Conservation (phyloP, 2,888 invertebrate species). For the Cistogaster globosa region DNA sequence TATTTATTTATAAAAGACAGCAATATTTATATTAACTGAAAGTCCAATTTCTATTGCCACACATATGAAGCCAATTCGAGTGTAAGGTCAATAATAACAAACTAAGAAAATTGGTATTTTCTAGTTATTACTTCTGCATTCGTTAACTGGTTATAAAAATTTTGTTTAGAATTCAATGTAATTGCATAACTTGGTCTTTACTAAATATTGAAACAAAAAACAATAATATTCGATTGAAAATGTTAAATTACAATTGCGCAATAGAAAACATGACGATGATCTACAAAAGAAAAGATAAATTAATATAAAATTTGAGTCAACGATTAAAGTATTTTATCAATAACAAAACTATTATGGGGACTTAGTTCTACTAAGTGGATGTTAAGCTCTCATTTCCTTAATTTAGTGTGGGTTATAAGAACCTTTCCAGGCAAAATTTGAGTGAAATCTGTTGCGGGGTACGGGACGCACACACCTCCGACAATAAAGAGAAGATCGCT, state of each 20-base stretch:
- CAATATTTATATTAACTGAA: slow-evolving; percentile 37
- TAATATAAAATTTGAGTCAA: too few relatives aligned
- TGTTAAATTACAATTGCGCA: background rate
- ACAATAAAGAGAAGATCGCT: too few relatives aligned
- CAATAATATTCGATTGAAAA: slow-evolving; percentile 40
- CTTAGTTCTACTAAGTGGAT: too few relatives aligned
- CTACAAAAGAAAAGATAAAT: too few relatives aligned
- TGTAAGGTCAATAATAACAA: slow-evolving; percentile 51
- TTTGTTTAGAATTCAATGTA: slow-evolving; percentile 15
- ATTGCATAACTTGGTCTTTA: slow-evolving; percentile 37
- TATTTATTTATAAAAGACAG: background rate
- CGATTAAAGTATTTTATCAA: too few relatives aligned
- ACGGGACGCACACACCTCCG: too few relatives aligned
- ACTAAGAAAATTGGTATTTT: slow-evolving; percentile 47
- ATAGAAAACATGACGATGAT: too few relatives aligned
- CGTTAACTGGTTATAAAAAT: slow-evolving; percentile 39
- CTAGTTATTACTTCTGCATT: slow-evolving; percentile 55
- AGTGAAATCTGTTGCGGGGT: too few relatives aligned
- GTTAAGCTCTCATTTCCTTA: too few relatives aligned
- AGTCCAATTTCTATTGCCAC: slow-evolving; percentile 7
- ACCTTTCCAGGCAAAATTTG: too few relatives aligned
- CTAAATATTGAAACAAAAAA: slow-evolving; percentile 35
- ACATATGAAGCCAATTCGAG: slow-evolving; percentile 13
- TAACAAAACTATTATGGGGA: too few relatives aligned
- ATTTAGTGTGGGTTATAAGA: too few relatives aligned